These are phyloP conservation scores for Stylophora pistillata DNA, from an alignment of 64 coral and sea anemone genomes.

Conservation along the genomic window DNA sequence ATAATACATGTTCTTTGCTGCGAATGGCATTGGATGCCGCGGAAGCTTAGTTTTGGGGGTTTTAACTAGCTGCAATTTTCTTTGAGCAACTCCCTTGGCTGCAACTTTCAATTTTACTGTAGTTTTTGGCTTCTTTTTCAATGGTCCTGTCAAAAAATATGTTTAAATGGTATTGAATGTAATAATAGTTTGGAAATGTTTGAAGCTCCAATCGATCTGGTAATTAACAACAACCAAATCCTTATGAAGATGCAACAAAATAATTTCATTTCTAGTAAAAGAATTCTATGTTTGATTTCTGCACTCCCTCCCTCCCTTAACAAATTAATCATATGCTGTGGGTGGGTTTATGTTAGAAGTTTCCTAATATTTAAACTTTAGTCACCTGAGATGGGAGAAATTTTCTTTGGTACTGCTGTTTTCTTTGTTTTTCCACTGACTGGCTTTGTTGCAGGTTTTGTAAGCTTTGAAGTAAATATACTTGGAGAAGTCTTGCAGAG, in stretches of 20 bases:
- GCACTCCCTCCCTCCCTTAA: too few species aligned
- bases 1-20: conserved; percentile 99
- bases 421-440: conserved; percentile 25
- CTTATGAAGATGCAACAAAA: too few species aligned
- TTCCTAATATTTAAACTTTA: neutral
- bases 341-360: too few species aligned
- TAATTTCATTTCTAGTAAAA: too few species aligned
- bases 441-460: conserved; percentile 22
- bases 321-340: too few species aligned
- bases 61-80: conserved; percentile 75
- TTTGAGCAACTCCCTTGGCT: conserved; percentile 81
- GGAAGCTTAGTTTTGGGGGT: conserved; percentile 81
- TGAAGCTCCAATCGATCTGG: too few species aligned
- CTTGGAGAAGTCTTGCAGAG: neutral
- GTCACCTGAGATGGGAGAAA: conserved; percentile 31
- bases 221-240: too few species aligned
- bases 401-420: conserved; percentile 10
- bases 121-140: conserved; percentile 13
- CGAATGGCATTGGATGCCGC: conserved; percentile 96
- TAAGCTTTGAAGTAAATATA: neutral
- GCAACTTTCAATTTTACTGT: conserved; percentile 82
- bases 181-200: too few species aligned
- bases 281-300: too few species aligned
- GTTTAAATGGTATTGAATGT: too few species aligned
- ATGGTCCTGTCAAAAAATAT: conserved; percentile 6